A percentile compares a stretch with the other conserved stretches of the same genome.
phyloP scores from a whole-genome alignment of 1,140 invertebrate genomes.

The Tribolium castaneum region DNA sequence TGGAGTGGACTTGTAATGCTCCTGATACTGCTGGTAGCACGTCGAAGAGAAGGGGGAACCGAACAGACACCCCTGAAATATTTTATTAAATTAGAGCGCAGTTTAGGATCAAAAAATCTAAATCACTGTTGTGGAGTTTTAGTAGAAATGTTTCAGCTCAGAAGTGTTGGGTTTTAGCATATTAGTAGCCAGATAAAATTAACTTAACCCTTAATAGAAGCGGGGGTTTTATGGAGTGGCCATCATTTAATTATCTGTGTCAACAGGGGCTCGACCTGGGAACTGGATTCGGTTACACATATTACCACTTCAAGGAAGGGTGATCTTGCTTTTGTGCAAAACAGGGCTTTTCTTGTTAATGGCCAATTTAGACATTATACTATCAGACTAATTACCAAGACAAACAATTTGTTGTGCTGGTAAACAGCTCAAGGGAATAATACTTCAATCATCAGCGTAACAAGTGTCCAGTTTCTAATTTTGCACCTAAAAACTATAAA shows the following conservation, averaged over 20 bases:
- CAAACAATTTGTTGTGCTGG: not conserved
- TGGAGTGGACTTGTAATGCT: constrained; percentile 54
- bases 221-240: constrained; percentile 37
- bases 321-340: constrained; percentile 3
- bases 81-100: constrained; percentile 23
- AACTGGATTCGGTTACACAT: constrained; percentile 48
- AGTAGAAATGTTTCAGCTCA: too few relatives aligned
- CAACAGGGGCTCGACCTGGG: constrained; percentile 47
- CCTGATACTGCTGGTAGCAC: constrained; percentile 54
- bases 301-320: constrained; percentile 42
- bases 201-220: constrained; percentile 44
- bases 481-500: too few relatives aligned
- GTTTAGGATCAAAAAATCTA: not conserved
- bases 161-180: constrained; percentile 25
- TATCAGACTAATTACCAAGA: constrained; percentile 3
- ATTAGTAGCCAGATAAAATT: constrained; percentile 41
- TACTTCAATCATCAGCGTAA: too few relatives aligned
- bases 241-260: constrained; percentile 49
- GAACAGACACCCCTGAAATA: constrained; percentile 58
- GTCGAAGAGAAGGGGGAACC: constrained; percentile 51
- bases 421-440: too few relatives aligned
- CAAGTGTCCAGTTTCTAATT: too few relatives aligned
- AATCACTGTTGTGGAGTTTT: not conserved
- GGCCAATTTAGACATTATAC: not conserved
- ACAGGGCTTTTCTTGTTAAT: constrained; percentile 15